phyloP scores from a whole-genome alignment of 2,797 vertebrate genomes.

The Cuculus canorus region DNA sequence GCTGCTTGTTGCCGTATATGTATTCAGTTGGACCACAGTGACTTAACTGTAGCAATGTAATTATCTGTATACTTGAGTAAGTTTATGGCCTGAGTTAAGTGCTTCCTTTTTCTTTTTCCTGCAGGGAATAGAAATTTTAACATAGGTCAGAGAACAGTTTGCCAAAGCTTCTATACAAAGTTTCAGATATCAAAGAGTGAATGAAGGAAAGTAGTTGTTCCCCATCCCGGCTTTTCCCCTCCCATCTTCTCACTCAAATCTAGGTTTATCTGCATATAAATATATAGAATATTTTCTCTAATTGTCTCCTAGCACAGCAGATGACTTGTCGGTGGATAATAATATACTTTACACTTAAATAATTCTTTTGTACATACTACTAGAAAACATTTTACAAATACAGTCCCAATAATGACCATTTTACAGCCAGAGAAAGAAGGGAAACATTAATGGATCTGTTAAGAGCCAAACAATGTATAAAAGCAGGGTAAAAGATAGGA shows the following conservation, averaged over 20 bases:
- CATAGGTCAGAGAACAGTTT: not conserved
- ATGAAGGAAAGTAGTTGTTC: not conserved
- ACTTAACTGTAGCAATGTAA: not conserved
- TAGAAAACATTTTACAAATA: slow-evolving; percentile 12
- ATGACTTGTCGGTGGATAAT: slow-evolving; percentile 3
- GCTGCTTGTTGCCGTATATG: not conserved
- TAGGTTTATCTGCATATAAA: slow-evolving; percentile 1
- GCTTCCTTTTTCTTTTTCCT: not conserved
- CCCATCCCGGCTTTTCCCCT: too few relatives aligned
- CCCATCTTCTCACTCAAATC: not conserved
- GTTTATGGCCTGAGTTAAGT: not conserved
- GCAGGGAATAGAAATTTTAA: not conserved
- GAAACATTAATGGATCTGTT: not conserved
- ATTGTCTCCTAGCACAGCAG: slow-evolving; percentile 16
- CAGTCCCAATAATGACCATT: not conserved
- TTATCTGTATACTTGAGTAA: not conserved
- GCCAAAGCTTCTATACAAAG: not conserved
- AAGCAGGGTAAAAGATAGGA: not conserved
- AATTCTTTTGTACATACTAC: not conserved
- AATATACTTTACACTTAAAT: slow-evolving; percentile 11
- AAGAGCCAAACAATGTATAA: not conserved
- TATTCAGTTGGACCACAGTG: not conserved
- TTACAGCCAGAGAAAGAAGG: not conserved
- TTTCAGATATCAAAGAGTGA: not conserved
- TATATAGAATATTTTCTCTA: not conserved